Evolutionary conservation across 2,888 invertebrate species (phyloP).

Genomic region (Anagyrus pseudococci): DNA sequence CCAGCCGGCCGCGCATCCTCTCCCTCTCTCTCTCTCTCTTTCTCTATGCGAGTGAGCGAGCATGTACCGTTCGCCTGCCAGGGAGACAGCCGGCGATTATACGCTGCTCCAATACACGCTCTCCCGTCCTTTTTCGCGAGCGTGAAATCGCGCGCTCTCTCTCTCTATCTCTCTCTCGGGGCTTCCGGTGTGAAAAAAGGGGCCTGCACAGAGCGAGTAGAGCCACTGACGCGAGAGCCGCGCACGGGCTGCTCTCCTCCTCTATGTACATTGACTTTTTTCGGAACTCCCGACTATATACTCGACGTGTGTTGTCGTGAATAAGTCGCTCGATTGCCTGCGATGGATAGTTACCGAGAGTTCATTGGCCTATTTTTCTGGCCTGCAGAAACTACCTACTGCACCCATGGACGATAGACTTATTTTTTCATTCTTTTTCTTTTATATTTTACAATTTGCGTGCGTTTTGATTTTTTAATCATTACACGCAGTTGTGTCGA

Average conservation of each 20-base stretch:
- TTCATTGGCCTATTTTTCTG: conserved; percentile 20
- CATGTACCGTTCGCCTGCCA: conserved; percentile 13
- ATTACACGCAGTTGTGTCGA: no score
- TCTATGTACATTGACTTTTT: conserved; percentile 18
- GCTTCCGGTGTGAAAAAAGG: conserved; percentile 20
- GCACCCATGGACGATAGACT: neutral
- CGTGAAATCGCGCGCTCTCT: conserved; percentile 31
- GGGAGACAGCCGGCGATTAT: neutral
- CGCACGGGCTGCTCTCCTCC: no score
- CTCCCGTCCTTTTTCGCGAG: conserved; percentile 24
- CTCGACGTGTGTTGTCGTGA: neutral
- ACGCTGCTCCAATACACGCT: neutral
- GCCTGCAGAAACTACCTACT: neutral
- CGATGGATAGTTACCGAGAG: conserved; percentile 1
- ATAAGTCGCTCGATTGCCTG: neutral
- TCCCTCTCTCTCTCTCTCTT: no score
- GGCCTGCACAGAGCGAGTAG: no score
- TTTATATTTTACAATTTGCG: no score
- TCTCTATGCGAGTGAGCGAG: conserved; percentile 4
- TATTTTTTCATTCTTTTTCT: no score
- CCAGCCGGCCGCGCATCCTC: no score
- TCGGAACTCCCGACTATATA: neutral
- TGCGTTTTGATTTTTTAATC: no score
- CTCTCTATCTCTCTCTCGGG: no score
- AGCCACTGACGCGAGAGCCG: no score